Base-by-base conservation (phyloP, 2,888 invertebrate species). In the Fabriciana adippe region DNA sequence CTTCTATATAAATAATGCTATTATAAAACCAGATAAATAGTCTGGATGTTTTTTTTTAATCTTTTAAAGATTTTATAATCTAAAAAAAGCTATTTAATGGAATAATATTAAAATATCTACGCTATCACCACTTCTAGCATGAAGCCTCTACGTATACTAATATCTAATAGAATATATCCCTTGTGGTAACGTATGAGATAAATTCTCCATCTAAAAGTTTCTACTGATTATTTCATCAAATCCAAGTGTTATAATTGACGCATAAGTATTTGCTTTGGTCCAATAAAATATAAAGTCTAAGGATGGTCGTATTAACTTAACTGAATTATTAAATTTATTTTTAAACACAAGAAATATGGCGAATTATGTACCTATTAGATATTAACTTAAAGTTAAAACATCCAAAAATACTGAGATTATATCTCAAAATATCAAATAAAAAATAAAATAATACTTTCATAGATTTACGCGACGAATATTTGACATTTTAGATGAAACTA, bases 201-300 rank as follows among this genome's bases (percentile, higher is more conserved):
- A 51, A 68, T 69, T 56, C 47, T 48, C 45, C 26, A 48, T 21
- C 57, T 47, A 48, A 5, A 11, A 47, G 48, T 56, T 66, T 56
- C 54, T 62, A 53, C n/a, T 54, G 56, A 15, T 47, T 61, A 57
- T 14, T 48, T 67, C 56, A 63, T 69, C 41, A 64, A 73, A 70
- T 75, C 76, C 82, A 83, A 84, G 81, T 79, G 59, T 74, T 75
- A 78, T 90, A 90, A 90, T 90, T 90, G 90, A 90, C 90, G 76
- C 80, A 73, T 75, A 78, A 84, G 88, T 86, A 83, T 80, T 73
- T 66, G 41, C 68, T 76, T 88, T 89, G 88, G 88, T 89, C 88
- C 87, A 74, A 84, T 84, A 70, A 55, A 74, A 48, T 68, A 56
- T 61, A 54, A 64, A 67, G 47, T 47, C 48, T 64, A 56, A 67